These are phyloP conservation scores for Cataglyphis cursor DNA, from an alignment of 2,888 invertebrate species.

Conservation along the genomic window DNA sequence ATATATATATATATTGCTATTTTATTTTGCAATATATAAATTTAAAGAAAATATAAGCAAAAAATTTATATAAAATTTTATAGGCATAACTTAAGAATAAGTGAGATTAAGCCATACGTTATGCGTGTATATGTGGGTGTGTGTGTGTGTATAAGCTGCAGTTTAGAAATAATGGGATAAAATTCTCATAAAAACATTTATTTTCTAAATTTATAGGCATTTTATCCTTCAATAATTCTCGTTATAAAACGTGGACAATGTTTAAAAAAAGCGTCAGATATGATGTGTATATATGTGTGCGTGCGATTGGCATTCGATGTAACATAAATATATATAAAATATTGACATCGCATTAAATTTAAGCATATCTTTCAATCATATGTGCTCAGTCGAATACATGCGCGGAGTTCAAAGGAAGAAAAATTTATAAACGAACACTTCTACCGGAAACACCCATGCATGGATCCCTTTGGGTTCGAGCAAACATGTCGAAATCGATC, in stretches of 20 bases:
- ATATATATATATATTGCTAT: background rate
- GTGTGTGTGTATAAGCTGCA: too few species aligned
- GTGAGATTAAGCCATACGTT: background rate
- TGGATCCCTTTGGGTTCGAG: conserved; percentile 50
- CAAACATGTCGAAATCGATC: conserved; percentile 70
- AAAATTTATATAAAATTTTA: background rate
- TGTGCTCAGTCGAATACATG: background rate
- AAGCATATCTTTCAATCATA: background rate
- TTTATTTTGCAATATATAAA: background rate
- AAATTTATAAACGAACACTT: conserved; percentile 44
- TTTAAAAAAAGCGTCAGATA: background rate
- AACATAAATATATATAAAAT: background rate
- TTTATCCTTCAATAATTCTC: conserved; percentile 6
- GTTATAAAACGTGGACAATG: background rate
- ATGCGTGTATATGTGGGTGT: too few species aligned
- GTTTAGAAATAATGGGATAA: background rate
- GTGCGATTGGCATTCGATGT: background rate
- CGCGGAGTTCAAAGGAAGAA: conserved; percentile 38
- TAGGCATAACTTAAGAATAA: background rate
- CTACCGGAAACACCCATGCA: conserved; percentile 15
- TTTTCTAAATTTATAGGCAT: background rate
- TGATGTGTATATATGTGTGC: background rate
- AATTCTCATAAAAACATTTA: background rate
- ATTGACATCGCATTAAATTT: conserved; percentile 23
- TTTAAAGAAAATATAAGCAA: background rate